Evolutionary conservation across 2,888 invertebrate genomes (phyloP).

Genomic region (Sinopyrophorus schimmeli): DNA sequence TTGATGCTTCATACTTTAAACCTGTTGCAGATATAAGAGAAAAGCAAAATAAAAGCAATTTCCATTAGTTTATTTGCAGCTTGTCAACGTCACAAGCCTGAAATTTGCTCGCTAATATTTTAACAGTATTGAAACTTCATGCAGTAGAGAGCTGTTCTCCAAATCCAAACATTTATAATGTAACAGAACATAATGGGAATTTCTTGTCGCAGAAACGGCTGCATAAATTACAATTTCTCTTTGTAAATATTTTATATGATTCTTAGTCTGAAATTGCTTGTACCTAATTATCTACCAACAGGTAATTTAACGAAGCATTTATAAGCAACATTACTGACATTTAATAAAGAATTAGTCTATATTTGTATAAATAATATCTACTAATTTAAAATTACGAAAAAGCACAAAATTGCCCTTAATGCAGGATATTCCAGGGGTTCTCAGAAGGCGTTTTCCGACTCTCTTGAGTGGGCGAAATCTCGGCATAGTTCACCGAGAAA

Average conservation of each 20-base stretch:
- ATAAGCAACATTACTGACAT: too few relatives aligned
- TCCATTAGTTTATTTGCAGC: conserved; percentile 13
- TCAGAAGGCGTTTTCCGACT: too few relatives aligned
- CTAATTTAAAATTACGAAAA: too few relatives aligned
- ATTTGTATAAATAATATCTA: too few relatives aligned
- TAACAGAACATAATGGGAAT: conserved; percentile 49
- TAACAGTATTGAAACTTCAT: conserved; percentile 17
- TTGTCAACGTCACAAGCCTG: conserved; percentile 11
- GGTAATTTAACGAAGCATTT: conserved; percentile 13
- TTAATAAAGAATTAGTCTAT: too few relatives aligned
- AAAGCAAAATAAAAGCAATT: conserved; percentile 9
- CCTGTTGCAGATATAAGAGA: conserved; percentile 11
- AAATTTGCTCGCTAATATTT: conserved; percentile 23
- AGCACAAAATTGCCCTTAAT: too few relatives aligned
- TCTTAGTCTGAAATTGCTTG: conserved; percentile 30
- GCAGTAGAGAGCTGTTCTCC: conserved; percentile 14
- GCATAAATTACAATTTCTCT: conserved; percentile 46
- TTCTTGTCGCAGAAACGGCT: conserved; percentile 48
- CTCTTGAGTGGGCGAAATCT: too few relatives aligned
- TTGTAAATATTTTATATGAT: conserved; percentile 46
- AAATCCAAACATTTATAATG: conserved; percentile 45
- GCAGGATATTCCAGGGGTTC: too few relatives aligned
- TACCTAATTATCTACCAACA: conserved; percentile 11
- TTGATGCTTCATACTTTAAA: conserved; percentile 7
- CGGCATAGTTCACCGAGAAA: too few relatives aligned